Evolutionary conservation across 2,797 vertebrate species (phyloP), one percentile per base, ranked within the genome.

Genomic region (Distichodus sexfasciatus): DNA sequence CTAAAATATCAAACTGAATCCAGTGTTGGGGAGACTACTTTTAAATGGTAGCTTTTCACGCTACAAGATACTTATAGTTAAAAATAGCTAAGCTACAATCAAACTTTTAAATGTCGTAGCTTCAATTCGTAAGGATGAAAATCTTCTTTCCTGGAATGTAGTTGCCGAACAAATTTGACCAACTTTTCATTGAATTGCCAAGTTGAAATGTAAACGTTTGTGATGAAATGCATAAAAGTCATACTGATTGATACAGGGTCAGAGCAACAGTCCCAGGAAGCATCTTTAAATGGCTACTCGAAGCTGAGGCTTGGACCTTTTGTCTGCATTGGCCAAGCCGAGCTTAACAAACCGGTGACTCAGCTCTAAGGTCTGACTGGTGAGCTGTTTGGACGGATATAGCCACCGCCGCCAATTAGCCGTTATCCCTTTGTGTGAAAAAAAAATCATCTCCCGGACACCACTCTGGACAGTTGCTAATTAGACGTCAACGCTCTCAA

Each of bases 331-430:
- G 12, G 57, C 55, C 8, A 8, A 40, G 21, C 47, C 58, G 50
- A 41, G 50, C 60, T 63, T 76, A 76, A 75, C 73, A 80, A 71
- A 69, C 51, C 63, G 28, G 38, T 71, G 58, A 70, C 61, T 77
- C 66, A 68, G 23, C 50, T 60, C 54, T 28, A 11, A 70, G 62
- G 69, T 66, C 44, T 53, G 31, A 57, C 24, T 55, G 40, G 55
- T 41, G 23, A 47, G 19, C 66, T 71, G 54, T 58, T 72, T 58
- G 48, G 75, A 70, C 46, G 51, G 59, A 74, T 48, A 46, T 36
- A 40, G 46, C 41, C 31, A 68, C 21, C 4, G 36, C 24, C 35
- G 66, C 75, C 75, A 73, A 71, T 81, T 73, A 77, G 54, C 44
- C 66, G 38, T 62, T 66, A 31, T 35, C 36, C 67, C 12, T 38